Evolutionary conservation across 1,140 invertebrate genomes (phyloP).

Genomic region (Pantala flavescens): DNA sequence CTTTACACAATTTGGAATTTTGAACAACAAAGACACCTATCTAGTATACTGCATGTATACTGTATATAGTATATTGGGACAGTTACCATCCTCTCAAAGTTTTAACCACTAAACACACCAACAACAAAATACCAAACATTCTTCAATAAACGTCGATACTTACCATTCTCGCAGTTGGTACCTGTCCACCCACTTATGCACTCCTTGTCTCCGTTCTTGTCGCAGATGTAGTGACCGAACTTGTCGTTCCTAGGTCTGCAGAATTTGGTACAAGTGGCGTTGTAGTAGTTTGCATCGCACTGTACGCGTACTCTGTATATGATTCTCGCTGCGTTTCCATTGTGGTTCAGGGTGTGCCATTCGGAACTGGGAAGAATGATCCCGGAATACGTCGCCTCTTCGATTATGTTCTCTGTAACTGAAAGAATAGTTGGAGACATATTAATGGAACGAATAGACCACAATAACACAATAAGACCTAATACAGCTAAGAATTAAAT

Average conservation of each 20-base stretch:
- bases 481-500: too few species aligned
- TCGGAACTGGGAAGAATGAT: constrained; percentile 76
- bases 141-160: constrained; percentile 25
- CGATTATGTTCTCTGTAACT: constrained; percentile 63
- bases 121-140: too few species aligned
- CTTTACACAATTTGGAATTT: too few species aligned
- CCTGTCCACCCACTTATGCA: constrained; percentile 91
- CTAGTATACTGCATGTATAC: too few species aligned
- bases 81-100: too few species aligned
- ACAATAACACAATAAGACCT: too few species aligned
- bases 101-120: too few species aligned
- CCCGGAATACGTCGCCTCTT: constrained; percentile 78
- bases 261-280: constrained; percentile 85
- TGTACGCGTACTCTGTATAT: constrained; percentile 81
- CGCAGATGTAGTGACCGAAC: constrained; percentile 90
- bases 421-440: constrained; percentile 27
- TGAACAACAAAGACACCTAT: too few species aligned
- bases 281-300: constrained; percentile 88
- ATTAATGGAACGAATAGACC: too few species aligned
- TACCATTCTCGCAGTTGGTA: constrained; percentile 81
- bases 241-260: constrained; percentile 84
- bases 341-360: constrained; percentile 81
- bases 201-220: constrained; percentile 74
- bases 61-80: too few species aligned
- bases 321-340: constrained; percentile 59